Evolutionary conservation across 2,888 invertebrate species (phyloP).

Genomic region (Ectemnius cavifrons): DNA sequence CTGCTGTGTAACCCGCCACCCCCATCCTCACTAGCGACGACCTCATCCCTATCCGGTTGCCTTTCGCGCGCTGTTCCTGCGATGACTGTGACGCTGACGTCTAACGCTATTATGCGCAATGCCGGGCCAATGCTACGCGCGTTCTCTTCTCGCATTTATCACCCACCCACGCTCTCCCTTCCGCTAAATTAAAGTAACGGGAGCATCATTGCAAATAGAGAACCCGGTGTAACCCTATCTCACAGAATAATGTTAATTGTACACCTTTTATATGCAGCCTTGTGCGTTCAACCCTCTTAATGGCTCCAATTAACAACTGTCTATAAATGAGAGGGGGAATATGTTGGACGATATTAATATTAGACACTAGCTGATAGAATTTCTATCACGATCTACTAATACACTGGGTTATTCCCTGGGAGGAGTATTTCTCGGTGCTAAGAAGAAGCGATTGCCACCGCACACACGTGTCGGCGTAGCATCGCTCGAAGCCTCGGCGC

Average conservation of each 20-base stretch:
- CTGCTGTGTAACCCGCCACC: slow-evolving; percentile 52
- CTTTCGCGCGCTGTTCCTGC: not conserved
- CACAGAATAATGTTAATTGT: no score
- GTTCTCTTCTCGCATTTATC: slow-evolving; percentile 1
- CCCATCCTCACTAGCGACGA: slow-evolving; percentile 33
- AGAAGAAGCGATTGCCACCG: slow-evolving; percentile 41
- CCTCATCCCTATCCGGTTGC: slow-evolving; percentile 25
- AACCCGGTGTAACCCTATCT: no score
- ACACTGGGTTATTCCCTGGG: not conserved
- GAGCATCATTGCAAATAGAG: no score
- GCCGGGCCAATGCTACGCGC: slow-evolving; percentile 11
- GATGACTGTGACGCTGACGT: slow-evolving; percentile 6
- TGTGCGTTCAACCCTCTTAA: no score
- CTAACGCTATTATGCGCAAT: not conserved
- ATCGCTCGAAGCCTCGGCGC: slow-evolving; percentile 68
- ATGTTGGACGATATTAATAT: no score
- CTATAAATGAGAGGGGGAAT: no score
- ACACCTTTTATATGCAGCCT: no score
- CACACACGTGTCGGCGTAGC: slow-evolving; percentile 51
- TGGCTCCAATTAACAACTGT: no score
- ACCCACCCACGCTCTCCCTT: no score
- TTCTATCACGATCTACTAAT: no score
- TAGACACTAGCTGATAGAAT: no score
- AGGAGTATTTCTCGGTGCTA: slow-evolving; percentile 2
- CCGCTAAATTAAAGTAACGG: no score